phyloP scores from a whole-genome alignment of 2,797 vertebrate genomes.

The Urocyon cinereoargenteus region DNA sequence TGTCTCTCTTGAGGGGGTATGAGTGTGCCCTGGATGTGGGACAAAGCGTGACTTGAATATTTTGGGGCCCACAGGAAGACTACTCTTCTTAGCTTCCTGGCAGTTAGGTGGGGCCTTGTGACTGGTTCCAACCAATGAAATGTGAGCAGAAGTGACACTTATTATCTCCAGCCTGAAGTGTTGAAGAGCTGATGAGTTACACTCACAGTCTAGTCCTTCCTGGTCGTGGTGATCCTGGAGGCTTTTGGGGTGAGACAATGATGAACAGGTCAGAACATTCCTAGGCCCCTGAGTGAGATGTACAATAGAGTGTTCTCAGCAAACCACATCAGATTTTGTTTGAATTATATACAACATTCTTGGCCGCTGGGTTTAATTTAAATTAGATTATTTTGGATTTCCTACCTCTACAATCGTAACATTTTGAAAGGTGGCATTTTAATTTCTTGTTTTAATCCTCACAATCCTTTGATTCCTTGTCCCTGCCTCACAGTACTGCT shows the following conservation, averaged over 20 bases:
- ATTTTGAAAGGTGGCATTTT: not conserved
- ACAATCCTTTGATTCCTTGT: not conserved
- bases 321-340: not conserved
- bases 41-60: not conserved
- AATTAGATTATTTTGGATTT: not conserved
- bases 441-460: not conserved
- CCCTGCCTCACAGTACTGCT: not conserved
- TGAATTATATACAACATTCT: not conserved
- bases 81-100: not conserved
- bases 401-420: not conserved
- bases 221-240: not conserved
- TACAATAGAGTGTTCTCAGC: not conserved
- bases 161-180: not conserved
- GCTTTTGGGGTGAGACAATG: not conserved
- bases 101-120: not conserved
- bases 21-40: not conserved
- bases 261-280: not conserved
- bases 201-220: not conserved
- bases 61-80: no score
- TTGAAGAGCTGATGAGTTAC: not conserved
- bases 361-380: not conserved
- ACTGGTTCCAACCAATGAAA: not conserved
- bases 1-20: not conserved
- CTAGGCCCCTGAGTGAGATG: rapidly evolving
- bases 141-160: not conserved